Base-by-base conservation (phyloP, 2,888 invertebrate genomes). In the Microplitis manilae region DNA sequence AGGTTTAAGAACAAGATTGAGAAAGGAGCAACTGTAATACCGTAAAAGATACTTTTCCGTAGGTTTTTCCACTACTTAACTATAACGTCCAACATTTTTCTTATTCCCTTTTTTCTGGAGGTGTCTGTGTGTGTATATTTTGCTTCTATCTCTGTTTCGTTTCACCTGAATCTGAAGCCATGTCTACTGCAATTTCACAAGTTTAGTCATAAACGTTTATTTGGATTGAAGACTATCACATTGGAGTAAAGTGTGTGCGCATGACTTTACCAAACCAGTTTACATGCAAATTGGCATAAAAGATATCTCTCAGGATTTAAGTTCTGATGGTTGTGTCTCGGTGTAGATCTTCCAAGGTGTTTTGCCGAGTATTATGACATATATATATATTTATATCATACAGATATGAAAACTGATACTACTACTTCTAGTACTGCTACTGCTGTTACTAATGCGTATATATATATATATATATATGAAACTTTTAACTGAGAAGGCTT, bases 291-390 rank as follows among this genome's bases (percentile, higher is more conserved):
- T 76, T 76, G 72, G 72, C 41, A 61, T 59, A 65, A 65, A 76
- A 76, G 76, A 76, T 76, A 76, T 76, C 76, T 72, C 68, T 76
- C 72, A 76, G 76, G 76, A 76, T 76, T 76, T 76, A 76, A 76
- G 76, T 76, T 76, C 72, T 76, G 76, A 76, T 76, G 76, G 76
- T 76, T 72, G 67, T 41, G 61, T 65, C 39, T 76, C 41, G 68
- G 72, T 71, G 68, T 76, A 73, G 72, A 76, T 76, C 76, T 76
- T 76, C 17, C 15, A 30, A 40, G 40, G 75, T 70, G 70, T 70
- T 38, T 64, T 30, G 68, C 30, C 61, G 5, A 50, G 50, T 50
- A 41, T 50, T 65, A 8, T 59, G 50, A 65, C 38, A 13, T 59
- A 38, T 61, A 13, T 74, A 68, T 68, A 50, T 13, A 8, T 2